Evolutionary conservation across 2,797 vertebrate genomes (phyloP), one percentile per base, ranked within the genome.

Genomic region (Aphelocoma californica): DNA sequence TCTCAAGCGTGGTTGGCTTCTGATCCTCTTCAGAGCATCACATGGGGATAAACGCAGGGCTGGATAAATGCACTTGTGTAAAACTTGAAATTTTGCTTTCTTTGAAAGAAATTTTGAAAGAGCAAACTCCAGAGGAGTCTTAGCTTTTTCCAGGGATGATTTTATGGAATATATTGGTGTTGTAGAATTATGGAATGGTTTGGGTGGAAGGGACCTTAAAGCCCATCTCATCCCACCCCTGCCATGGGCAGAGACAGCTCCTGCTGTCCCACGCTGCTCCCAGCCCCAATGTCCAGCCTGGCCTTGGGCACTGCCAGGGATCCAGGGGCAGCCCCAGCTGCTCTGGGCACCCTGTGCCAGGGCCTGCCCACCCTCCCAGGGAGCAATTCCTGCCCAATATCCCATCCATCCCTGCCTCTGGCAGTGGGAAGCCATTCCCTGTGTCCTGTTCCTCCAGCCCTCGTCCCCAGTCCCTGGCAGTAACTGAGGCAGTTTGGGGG

Each of bases 151-250:
- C 18, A 50, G 38, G 10, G 14, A 32, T 64, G 40, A 5, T 28
- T 64, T 86, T 54, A 15, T 60, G 36, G 58, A 61, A 14, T 45
- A 7, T 25, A 1, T n/a, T 65, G n/a, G 24, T 60, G 23, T 9
- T 2, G 1, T 7, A 14, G 47, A 48, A 48, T 25, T 7, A 15
- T 48, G 47, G 53, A 48, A 15, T 23, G 24, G 18, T 18, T 80
- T 67, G 51, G 38, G 38, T 56, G 19, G 50, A 21, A 65, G n/a
- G 18, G 34, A 28, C 8, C 29, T 15, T 4, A 28, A 38, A 57
- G 0, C 16, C 8, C 32, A 12, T 2, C 60, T 12, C 7, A 2
- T 25, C 1, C 20, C 38, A 34, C 3, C 74, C 19, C 15, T 6
- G 7, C 57, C 57, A 21, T 20, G 50, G 23, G 29, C 45, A n/a